Evolutionary conservation across 2,888 invertebrate genomes (phyloP).

Genomic region (Luperina testacea): DNA sequence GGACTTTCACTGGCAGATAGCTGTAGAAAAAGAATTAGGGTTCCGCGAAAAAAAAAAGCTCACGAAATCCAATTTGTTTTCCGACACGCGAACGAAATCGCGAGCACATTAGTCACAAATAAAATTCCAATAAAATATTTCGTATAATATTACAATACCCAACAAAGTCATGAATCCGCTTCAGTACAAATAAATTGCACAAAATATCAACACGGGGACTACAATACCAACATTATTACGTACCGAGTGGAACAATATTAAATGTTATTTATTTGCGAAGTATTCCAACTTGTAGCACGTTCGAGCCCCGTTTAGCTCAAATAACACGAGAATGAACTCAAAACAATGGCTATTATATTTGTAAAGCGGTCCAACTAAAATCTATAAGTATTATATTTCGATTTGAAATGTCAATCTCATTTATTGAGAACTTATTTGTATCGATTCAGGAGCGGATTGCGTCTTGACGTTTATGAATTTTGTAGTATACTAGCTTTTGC

Average conservation of each 20-base stretch:
- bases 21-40: too few species aligned
- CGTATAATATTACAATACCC: not conserved
- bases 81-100: too few species aligned
- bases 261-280: slow-evolving; percentile 67
- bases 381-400: slow-evolving; percentile 53
- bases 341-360: slow-evolving; percentile 67
- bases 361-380: slow-evolving; percentile 50
- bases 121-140: not conserved
- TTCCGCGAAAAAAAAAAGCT: too few species aligned
- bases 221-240: slow-evolving; percentile 60
- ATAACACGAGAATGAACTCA: slow-evolving; percentile 65
- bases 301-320: slow-evolving; percentile 64
- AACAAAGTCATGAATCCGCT: slow-evolving; percentile 36
- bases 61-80: too few species aligned
- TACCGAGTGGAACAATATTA: slow-evolving; percentile 58
- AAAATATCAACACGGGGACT: slow-evolving; percentile 58
- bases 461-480: not conserved
- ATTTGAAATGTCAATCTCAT: slow-evolving; percentile 53
- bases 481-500: not conserved
- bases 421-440: slow-evolving; percentile 13
- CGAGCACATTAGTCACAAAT: not conserved
- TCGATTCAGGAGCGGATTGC: not conserved
- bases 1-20: too few species aligned
- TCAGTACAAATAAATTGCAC: slow-evolving; percentile 52
- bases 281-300: slow-evolving; percentile 66